Conservation (phyloP, 2,113 vertebrate species). For the Cricetomys ansorgei region DNA sequence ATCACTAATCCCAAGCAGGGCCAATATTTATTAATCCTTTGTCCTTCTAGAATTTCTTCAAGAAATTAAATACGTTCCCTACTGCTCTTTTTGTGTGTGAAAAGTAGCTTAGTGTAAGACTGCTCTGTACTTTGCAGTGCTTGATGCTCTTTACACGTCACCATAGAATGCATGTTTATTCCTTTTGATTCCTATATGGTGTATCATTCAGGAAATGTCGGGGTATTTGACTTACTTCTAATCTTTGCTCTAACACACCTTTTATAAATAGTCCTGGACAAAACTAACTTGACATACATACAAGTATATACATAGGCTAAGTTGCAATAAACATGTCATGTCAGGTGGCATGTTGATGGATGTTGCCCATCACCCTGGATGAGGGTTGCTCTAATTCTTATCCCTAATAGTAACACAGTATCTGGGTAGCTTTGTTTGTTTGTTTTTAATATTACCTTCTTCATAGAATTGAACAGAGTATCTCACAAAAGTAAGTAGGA, state of each 20-base stretch:
- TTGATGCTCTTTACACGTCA: background rate
- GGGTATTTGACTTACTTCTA: constrained; percentile 12
- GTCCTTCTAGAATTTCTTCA: background rate
- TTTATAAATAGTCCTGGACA: background rate
- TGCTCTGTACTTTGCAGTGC: background rate
- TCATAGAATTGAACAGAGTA: background rate
- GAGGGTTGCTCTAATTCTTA: background rate
- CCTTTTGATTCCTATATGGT: background rate
- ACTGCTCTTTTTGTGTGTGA: background rate
- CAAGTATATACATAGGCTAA: background rate
- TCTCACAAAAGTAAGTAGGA: constrained; percentile 42
- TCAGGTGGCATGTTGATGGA: background rate
- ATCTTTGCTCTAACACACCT: constrained; percentile 31
- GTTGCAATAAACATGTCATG: background rate
- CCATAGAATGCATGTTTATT: background rate
- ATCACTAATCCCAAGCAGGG: background rate
- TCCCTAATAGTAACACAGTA: background rate
- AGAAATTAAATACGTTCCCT: background rate
- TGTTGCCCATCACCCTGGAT: background rate
- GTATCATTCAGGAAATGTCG: background rate
- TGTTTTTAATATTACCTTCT: background rate
- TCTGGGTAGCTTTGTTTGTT: background rate
- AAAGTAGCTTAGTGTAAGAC: background rate
- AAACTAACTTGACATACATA: background rate
- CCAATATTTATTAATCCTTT: background rate